A percentile compares a stretch with the other conserved stretches of the same genome.
These are phyloP conservation scores for Notarius lentiginosus DNA, from an alignment of 2,113 vertebrate genomes.

Conservation along the genomic window DNA sequence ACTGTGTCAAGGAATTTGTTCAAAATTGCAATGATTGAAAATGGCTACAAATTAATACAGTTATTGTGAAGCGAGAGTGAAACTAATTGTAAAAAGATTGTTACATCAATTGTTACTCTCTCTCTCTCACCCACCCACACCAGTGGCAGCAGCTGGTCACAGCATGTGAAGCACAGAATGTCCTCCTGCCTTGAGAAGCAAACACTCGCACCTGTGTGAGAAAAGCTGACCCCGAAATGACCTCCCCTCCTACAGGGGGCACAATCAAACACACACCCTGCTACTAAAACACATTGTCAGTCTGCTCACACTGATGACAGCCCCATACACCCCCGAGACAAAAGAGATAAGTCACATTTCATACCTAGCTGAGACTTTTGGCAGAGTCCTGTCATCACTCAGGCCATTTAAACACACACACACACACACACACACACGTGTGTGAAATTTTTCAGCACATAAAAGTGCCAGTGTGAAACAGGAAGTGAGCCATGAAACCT, in stretches of 20 bases:
- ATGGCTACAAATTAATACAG: background rate
- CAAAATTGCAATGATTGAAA: background rate
- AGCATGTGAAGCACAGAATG: constrained; percentile 3
- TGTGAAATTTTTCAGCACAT: too few species aligned
- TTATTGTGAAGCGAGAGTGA: background rate
- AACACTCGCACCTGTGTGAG: constrained; percentile 16
- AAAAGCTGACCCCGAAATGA: background rate
- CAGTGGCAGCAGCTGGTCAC: constrained; percentile 32
- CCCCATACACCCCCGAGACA: background rate
- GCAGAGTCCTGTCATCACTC: constrained; percentile 38
- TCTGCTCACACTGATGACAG: background rate
- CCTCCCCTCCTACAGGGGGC: background rate
- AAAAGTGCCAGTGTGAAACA: constrained; percentile 20
- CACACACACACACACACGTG: constrained; percentile 26
- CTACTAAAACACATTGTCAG: background rate
- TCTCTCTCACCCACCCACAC: constrained; percentile 3
- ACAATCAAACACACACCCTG: background rate
- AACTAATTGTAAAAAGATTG: background rate
- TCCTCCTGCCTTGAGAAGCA: background rate
- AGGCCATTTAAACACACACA: background rate
- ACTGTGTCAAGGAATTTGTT: background rate
- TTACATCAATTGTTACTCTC: background rate
- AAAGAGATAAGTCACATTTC: constrained; percentile 31
- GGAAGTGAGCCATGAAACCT: constrained; percentile 28
- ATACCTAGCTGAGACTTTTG: constrained; percentile 41